Conservation (phyloP, 2,888 invertebrate genomes). For the Sipha maydis region DNA sequence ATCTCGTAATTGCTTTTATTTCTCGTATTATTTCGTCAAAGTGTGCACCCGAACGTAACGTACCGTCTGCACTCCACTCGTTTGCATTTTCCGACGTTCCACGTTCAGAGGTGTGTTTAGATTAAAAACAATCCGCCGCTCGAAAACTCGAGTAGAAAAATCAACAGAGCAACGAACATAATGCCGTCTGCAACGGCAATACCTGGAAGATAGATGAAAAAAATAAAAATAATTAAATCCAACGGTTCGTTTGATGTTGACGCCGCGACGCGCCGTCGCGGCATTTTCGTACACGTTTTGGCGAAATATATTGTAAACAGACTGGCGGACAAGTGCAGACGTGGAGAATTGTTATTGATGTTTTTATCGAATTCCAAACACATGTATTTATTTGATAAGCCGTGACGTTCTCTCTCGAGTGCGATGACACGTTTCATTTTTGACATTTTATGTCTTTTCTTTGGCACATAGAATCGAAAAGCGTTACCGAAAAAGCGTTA, state of each 20-base stretch:
- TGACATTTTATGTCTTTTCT: too few relatives aligned
- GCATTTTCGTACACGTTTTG: too few relatives aligned
- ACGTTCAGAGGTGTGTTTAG: background rate
- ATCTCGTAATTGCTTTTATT: constrained; percentile 17
- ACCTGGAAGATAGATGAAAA: background rate
- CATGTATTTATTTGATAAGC: background rate
- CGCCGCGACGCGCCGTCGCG: too few relatives aligned
- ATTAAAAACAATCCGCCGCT: constrained; percentile 17
- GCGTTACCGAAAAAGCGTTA: too few relatives aligned
- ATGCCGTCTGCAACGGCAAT: background rate
- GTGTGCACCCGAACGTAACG: too few relatives aligned
- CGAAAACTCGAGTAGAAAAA: background rate
- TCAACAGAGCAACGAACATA: background rate
- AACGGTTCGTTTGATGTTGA: constrained; percentile 39
- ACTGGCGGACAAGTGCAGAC: background rate
- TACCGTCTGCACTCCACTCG: too few relatives aligned
- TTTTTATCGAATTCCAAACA: background rate
- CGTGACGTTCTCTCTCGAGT: background rate
- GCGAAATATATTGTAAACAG: too few relatives aligned
- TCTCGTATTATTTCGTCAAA: background rate
- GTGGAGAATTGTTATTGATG: constrained; percentile 1
- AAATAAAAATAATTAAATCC: constrained; percentile 32
- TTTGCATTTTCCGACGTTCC: background rate
- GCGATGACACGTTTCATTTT: background rate
- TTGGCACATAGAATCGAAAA: too few relatives aligned